phyloP scores from a whole-genome alignment of 2,113 vertebrate genomes.

The Arothron firmamentum region DNA sequence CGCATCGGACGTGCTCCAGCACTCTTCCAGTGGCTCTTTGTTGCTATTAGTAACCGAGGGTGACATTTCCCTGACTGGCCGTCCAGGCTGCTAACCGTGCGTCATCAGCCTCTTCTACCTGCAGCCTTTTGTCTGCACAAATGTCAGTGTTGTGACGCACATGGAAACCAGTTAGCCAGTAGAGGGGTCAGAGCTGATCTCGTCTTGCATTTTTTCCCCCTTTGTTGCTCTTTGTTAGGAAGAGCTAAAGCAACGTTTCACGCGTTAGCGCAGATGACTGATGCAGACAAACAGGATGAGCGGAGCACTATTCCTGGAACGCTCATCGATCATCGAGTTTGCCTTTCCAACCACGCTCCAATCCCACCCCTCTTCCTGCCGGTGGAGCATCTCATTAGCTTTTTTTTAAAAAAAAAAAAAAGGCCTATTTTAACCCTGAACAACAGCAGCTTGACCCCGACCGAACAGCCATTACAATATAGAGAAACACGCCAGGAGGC shows the following conservation, averaged over 20 bases:
- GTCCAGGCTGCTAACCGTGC: slow-evolving; percentile 6
- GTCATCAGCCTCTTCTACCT: slow-evolving; percentile 5
- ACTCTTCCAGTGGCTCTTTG: slow-evolving; percentile 30
- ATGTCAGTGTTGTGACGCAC: slow-evolving; percentile 6
- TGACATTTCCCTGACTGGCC: slow-evolving; percentile 13
- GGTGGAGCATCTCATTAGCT: neutral
- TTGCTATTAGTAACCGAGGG: slow-evolving; percentile 44
- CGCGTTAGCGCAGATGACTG: neutral
- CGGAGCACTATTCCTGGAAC: neutral
- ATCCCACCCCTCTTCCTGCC: no score
- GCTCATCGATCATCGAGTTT: no score
- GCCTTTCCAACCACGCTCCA: no score
- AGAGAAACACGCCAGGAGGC: slow-evolving; percentile 43
- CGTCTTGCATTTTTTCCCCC: neutral
- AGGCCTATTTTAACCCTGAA: neutral
- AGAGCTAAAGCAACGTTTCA: neutral
- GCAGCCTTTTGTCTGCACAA: slow-evolving; percentile 12
- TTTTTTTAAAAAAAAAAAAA: slow-evolving; percentile 4
- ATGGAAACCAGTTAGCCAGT: neutral
- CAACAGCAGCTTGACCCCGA: slow-evolving; percentile 1
- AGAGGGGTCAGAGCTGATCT: neutral
- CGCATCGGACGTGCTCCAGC: slow-evolving; percentile 19
- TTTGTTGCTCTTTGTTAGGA: neutral
- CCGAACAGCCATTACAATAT: slow-evolving; percentile 16
- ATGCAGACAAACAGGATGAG: neutral